phyloP scores from a whole-genome alignment of 2,888 invertebrate genomes.

The Scaptodrosophila latifasciaeformis region DNA sequence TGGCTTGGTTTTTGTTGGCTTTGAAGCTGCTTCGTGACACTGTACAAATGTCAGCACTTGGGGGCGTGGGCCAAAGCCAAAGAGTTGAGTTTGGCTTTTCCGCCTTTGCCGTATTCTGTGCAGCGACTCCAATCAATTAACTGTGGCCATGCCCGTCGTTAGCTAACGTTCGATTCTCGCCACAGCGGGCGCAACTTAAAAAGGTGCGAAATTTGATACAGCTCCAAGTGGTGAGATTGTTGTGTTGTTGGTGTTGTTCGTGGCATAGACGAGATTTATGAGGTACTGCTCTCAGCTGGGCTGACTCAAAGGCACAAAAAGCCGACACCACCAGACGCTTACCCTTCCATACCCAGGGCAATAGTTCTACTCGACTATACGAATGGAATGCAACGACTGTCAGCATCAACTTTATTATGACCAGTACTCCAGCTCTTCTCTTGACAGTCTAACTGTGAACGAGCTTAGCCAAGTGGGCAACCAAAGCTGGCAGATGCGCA shows the following conservation, averaged over 20 bases:
- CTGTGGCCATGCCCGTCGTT: constrained; percentile 36
- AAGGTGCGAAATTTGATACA: constrained; percentile 57
- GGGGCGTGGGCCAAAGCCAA: constrained; percentile 47
- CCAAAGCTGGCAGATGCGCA: not conserved
- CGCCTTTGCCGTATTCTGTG: constrained; percentile 5
- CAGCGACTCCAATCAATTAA: constrained; percentile 57
- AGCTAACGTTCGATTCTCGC: no score
- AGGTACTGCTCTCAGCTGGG: no score
- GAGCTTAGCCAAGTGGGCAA: not conserved
- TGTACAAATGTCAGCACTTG: constrained; percentile 66
- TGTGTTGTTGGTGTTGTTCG: not conserved
- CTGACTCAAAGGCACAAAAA: not conserved
- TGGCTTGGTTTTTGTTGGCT: constrained; percentile 20
- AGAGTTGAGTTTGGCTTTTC: constrained; percentile 30
- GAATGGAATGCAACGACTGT: no score
- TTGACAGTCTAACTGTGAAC: constrained; percentile 30
- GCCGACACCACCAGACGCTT: not conserved
- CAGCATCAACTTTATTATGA: no score
- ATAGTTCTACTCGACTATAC: no score
- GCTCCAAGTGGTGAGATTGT: constrained; percentile 40
- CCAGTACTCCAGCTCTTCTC: no score
- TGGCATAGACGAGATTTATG: not conserved
- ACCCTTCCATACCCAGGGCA: no score
- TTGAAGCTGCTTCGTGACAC: constrained; percentile 55
- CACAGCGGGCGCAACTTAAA: no score